These are phyloP conservation scores for Sphinx pinastri DNA, from an alignment of 2,888 invertebrate genomes.

Conservation along the genomic window DNA sequence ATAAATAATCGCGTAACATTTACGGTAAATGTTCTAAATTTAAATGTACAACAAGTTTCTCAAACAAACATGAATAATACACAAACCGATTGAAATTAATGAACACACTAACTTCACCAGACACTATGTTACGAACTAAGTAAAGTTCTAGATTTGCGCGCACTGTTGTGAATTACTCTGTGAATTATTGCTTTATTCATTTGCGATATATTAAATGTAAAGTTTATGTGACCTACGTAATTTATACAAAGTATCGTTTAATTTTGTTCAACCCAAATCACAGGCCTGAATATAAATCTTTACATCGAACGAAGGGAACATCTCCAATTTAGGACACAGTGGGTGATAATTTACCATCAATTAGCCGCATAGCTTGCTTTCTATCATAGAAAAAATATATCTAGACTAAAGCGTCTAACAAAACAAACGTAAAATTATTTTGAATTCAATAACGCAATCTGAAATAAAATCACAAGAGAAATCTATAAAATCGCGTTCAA, in stretches of 20 bases:
- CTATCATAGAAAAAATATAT: no score
- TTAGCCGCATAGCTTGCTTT: no score
- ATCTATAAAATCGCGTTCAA: neutral
- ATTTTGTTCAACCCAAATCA: no score
- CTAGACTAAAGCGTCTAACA: no score
- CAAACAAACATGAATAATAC: slow-evolving; percentile 14
- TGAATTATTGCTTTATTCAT: slow-evolving; percentile 29
- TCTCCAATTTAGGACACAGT: no score
- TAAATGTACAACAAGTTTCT: neutral
- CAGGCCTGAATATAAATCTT: no score
- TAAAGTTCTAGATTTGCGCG: slow-evolving; percentile 14
- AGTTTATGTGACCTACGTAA: no score
- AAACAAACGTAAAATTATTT: neutral
- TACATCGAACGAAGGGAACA: no score
- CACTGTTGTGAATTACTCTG: slow-evolving; percentile 12
- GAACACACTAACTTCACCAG: slow-evolving; percentile 7
- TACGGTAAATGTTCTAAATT: neutral
- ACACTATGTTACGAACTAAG: slow-evolving; percentile 12
- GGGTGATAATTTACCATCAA: no score
- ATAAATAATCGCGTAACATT: no score
- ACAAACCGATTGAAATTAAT: slow-evolving; percentile 17
- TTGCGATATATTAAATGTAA: no score
- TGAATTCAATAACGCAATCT: neutral
- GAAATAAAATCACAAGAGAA: neutral
- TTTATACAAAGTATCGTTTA: no score